Evolutionary conservation across 2,888 invertebrate species (phyloP).

Genomic region (Rutpela maculata): DNA sequence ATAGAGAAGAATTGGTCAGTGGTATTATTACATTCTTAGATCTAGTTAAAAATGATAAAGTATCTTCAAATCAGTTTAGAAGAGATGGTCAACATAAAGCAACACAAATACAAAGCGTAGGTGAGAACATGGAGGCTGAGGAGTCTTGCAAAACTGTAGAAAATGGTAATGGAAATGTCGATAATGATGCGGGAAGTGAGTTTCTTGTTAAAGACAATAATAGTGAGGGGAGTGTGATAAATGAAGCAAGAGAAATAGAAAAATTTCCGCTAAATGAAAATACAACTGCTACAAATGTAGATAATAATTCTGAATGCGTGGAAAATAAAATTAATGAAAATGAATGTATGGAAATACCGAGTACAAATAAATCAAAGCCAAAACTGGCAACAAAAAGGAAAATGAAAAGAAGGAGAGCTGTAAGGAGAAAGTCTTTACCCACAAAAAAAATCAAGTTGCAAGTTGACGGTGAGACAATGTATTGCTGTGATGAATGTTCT

Average conservation of each 20-base stretch:
- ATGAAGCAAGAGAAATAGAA: neutral
- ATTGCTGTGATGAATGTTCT: neutral
- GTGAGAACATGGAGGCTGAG: neutral
- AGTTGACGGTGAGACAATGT: neutral
- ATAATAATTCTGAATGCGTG: neutral
- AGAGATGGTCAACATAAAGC: neutral
- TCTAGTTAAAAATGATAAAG: neutral
- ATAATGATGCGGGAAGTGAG: too few relatives aligned
- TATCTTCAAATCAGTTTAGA: neutral
- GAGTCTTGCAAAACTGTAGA: too few relatives aligned
- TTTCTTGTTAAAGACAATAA: too few relatives aligned
- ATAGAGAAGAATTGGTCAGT: neutral
- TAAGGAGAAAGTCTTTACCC: neutral
- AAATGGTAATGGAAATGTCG: too few relatives aligned
- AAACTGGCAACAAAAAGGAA: neutral
- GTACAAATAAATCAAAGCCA: neutral
- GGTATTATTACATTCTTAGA: conserved; percentile 1
- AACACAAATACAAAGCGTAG: neutral
- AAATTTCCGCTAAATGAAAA: neutral
- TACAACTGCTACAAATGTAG: neutral
- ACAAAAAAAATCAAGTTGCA: neutral
- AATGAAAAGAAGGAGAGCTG: neutral
- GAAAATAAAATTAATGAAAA: neutral
- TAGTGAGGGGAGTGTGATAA: too few relatives aligned
- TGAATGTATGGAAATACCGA: neutral